Percentiles rank a stretch among this genome's conserved stretches.
These are phyloP conservation scores for Pimephales promelas DNA, from an alignment of 2,113 vertebrate species.

Conservation along the genomic window DNA sequence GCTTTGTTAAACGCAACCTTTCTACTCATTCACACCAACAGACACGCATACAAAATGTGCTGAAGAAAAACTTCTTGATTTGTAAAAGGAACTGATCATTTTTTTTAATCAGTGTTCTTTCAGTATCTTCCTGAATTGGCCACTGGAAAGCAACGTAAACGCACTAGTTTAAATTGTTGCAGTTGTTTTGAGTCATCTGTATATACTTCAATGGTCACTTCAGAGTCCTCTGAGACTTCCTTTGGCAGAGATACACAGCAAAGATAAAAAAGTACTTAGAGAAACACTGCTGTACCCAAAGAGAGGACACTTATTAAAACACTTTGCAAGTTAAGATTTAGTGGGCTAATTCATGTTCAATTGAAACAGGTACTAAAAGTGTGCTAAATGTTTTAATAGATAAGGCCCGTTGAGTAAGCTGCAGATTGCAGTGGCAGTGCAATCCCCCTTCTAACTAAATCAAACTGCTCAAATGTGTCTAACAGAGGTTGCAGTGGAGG, in stretches of 20 bases:
- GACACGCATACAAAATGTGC: slow-evolving; percentile 31
- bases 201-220: slow-evolving; percentile 17
- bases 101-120: slow-evolving; percentile 24
- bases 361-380: background rate
- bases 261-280: slow-evolving; percentile 3
- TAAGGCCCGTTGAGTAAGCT: slow-evolving; percentile 10
- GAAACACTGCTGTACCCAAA: slow-evolving; percentile 3
- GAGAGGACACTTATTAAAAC: slow-evolving; percentile 14
- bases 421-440: slow-evolving; percentile 32
- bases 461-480: background rate
- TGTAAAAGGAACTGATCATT: slow-evolving; percentile 37
- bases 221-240: slow-evolving; percentile 22
- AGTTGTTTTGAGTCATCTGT: slow-evolving; percentile 13
- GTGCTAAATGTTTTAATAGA: slow-evolving; percentile 36
- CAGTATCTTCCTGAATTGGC: slow-evolving; percentile 19
- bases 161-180: background rate
- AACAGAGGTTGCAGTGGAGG: background rate
- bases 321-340: slow-evolving; percentile 2
- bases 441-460: background rate
- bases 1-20: background rate
- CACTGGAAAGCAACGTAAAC: slow-evolving; percentile 1
- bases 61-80: slow-evolving; percentile 26
- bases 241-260: slow-evolving; percentile 35
- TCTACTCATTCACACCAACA: background rate
- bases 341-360: background rate